Evolutionary conservation across 1,140 invertebrate species (phyloP), one percentile per base, ranked within the genome.

Genomic region (Papilio dardanus): DNA sequence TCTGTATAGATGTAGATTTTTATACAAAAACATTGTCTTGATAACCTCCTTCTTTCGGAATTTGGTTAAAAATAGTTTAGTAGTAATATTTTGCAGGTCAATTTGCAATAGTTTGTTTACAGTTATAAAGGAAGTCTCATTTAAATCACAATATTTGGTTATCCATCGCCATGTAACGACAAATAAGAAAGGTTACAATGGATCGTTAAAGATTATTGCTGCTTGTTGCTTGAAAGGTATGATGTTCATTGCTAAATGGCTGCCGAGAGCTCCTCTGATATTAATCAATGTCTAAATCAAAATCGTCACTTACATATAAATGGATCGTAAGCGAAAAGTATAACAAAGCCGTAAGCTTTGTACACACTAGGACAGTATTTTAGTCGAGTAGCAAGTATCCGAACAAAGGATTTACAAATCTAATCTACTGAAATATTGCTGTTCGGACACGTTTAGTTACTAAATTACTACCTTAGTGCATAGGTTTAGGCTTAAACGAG

Each of bases 181-280:
- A 81, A 85, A 87, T 90, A 88, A 86, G 83, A 69, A 87, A 86
- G 65, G 81, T 77, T 71, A 93, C 91, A 93, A 93, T 93, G 86
- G 84, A 83, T 89, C 90, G 88, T 93, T 86, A 92, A 87, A 75
- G 65, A 76, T 90, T 84, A 93, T 81, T 89, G 80, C 82, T 86
- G 71, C 81, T 87, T 89, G 87, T 90, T 84, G 75, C 77, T 80
- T 40, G 83, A 87, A 86, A 83, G 88, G 77, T 71, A 86, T 86
- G 88, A 88, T 84, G 83, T 82, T 81, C 81, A 81, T 78, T 74
- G 71, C 62, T 78, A 81, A 83, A 76, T 42, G 12, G 62, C 14
- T 71, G 37, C 19, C 65, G 28, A 19, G n/a, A 42, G 68, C 24
- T 71, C 50, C 73, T 30, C 73, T 73, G 54, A 77, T 58, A 76